Evolutionary conservation across 2,113 vertebrate species (phyloP), one percentile per base, ranked within the genome.

Genomic region (Eulemur macaco): DNA sequence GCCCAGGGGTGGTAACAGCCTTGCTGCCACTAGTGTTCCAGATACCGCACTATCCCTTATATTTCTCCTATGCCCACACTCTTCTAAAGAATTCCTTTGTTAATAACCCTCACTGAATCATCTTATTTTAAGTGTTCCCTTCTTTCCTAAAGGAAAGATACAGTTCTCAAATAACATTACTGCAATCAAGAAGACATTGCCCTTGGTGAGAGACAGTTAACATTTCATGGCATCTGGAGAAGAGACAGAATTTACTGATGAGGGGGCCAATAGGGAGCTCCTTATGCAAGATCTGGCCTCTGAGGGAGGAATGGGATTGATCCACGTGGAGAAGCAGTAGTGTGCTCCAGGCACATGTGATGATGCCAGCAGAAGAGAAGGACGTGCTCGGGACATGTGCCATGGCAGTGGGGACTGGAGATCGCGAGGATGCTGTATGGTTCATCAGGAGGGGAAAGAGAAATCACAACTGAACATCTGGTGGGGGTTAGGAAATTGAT

Each of bases 361-460:
- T 6, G 17, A 20, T 39, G n/a, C 58, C 60, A n/a, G 37, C 34
- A 68, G 37, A 68, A 23, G 11, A 87, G 17, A 52, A 1, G 18
- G 9, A 12, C 29, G 45, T 9, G 8, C 20, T 25, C 0, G 0
- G 23, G 23, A 0, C n/a, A 21, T 5, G 11, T 23, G 9, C 0
- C 3, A 5, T 12, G 42, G 47, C 4, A 60, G 5, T 5, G 25
- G 23, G 23, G 17, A 52, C 50, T 4, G 2, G 76, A 34, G n/a
- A 17, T 11, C 29, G 7, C 13, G 39, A 8, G 27, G 25, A 2
- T 6, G 9, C 8, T 20, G 1, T 52, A n/a, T 58, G 23, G 60
- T 14, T 1, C 23, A 39, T 56, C 1, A 71, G 42, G 68, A 69
- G 20, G 42, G 5, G 34, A 10, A 7, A 17, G 29, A 66, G 21